Evolutionary conservation across 35 echinoderm and acorn worm species (phyloP).

Genomic region (Lytechinus variegatus): DNA sequence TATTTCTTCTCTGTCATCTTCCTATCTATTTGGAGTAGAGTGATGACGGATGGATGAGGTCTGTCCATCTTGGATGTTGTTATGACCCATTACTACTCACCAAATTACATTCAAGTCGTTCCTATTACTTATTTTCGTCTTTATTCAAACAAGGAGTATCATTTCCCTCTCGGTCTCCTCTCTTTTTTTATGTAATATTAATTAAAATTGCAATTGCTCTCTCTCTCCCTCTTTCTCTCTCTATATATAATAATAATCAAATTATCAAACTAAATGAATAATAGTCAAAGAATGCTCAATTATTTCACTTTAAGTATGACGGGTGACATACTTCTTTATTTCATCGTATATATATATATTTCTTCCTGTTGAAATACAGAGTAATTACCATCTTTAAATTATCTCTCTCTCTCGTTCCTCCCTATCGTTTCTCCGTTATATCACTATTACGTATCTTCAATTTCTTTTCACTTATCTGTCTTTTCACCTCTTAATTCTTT

Average conservation of each 20-base stretch:
- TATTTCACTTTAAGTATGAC: too few relatives aligned
- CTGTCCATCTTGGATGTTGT: not conserved
- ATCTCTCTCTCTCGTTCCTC: not conserved
- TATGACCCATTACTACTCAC: conserved; percentile 24
- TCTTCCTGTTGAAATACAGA: too few relatives aligned
- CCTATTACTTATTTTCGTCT: not conserved
- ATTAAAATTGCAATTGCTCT: not conserved
- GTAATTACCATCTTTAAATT: too few relatives aligned
- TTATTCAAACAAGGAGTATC: conserved; percentile 7
- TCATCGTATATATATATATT: too few relatives aligned
- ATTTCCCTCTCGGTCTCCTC: not conserved
- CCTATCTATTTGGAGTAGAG: not conserved
- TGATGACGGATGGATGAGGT: not conserved
- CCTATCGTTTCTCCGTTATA: not conserved
- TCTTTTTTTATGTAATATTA: too few relatives aligned
- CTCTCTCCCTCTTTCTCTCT: not conserved
- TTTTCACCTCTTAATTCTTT: not conserved
- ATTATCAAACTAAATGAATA: too few relatives aligned
- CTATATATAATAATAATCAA: too few relatives aligned
- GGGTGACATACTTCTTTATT: too few relatives aligned
- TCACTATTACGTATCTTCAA: not conserved
- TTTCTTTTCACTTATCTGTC: not conserved
- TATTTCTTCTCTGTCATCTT: not conserved
- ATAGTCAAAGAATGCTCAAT: too few relatives aligned
- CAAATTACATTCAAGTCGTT: conserved; percentile 34